phyloP scores from a whole-genome alignment of 2,113 vertebrate genomes.

The Irena cyanogastra region DNA sequence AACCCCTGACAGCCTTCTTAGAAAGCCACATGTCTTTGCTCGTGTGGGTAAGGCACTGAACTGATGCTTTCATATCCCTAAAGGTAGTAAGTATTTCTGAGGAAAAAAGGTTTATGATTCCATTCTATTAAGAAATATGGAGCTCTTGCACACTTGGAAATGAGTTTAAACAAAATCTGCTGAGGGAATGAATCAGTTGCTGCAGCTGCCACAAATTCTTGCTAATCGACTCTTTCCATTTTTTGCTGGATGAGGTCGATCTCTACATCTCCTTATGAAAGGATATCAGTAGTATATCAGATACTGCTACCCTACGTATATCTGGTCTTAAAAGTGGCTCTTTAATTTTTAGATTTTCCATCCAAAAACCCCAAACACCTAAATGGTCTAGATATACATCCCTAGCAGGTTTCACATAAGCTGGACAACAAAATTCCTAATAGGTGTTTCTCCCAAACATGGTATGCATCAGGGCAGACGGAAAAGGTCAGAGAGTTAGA shows the following conservation, averaged over 20 bases:
- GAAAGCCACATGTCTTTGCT: neutral
- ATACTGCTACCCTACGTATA: neutral
- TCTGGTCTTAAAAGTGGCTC: neutral
- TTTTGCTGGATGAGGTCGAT: neutral
- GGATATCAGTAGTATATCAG: neutral
- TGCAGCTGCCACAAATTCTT: neutral
- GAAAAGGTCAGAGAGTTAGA: neutral
- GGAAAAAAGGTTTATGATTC: neutral
- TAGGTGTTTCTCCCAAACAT: neutral
- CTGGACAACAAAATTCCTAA: neutral
- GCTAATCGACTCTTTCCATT: neutral
- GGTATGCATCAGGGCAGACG: neutral
- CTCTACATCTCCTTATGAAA: neutral
- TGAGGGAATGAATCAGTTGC: neutral
- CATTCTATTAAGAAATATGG: neutral
- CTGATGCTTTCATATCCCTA: neutral
- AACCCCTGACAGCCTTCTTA: neutral
- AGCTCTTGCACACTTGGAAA: neutral
- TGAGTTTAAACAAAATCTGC: neutral
- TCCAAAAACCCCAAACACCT: neutral
- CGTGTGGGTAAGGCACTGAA: fast-evolving
- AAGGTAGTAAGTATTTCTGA: neutral
- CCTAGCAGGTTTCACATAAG: neutral
- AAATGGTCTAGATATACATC: neutral
- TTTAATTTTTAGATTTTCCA: neutral